These are phyloP conservation scores for Coreius guichenoti DNA, from an alignment of 2,797 vertebrate species.

Conservation along the genomic window DNA sequence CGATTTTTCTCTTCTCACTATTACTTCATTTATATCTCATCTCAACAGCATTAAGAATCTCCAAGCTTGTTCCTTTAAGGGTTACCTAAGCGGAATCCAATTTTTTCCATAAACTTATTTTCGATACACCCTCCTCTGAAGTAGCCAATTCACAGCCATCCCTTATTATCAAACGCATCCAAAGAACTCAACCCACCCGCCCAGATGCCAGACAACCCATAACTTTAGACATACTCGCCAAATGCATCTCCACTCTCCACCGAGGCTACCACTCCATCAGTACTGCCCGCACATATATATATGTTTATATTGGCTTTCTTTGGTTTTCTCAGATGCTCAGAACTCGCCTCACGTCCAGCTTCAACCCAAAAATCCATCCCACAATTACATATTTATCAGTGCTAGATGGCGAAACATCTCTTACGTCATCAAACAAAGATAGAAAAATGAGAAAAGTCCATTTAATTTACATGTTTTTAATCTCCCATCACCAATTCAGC, in stretches of 20 bases:
- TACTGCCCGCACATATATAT: fast-evolving
- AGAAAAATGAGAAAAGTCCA: neutral
- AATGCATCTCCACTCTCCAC: neutral
- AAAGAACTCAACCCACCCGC: neutral
- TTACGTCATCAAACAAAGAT: neutral
- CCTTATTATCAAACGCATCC: neutral
- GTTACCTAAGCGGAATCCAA: neutral
- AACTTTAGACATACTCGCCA: neutral
- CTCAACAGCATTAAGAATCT: neutral
- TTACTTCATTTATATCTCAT: neutral
- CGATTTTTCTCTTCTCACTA: neutral
- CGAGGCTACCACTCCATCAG: no score
- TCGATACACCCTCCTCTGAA: fast-evolving
- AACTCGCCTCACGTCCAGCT: neutral
- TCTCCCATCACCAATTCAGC: neutral
- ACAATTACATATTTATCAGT: neutral
- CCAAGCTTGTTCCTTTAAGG: neutral
- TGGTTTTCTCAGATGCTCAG: neutral
- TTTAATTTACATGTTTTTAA: no score
- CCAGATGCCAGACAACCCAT: neutral
- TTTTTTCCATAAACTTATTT: neutral
- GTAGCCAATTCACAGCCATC: neutral
- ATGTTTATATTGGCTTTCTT: neutral
- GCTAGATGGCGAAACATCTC: neutral
- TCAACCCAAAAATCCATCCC: neutral